phyloP scores from a whole-genome alignment of 1,140 invertebrate genomes.

The Bathynomus jamesi region DNA sequence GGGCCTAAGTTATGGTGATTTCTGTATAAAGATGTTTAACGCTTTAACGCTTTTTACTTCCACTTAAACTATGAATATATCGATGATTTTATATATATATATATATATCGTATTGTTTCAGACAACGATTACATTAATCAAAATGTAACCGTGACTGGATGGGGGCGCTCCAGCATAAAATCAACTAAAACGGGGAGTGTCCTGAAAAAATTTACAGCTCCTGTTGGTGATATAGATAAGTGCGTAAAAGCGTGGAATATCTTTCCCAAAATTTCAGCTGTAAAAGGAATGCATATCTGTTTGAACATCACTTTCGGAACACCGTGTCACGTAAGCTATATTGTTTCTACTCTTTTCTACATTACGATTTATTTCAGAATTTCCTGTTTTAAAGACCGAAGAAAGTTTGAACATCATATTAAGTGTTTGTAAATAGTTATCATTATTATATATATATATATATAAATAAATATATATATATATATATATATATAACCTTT shows the following conservation, averaged over 20 bases:
- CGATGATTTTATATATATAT: too few relatives aligned
- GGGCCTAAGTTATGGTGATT: too few relatives aligned
- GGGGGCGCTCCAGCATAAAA: constrained; percentile 41
- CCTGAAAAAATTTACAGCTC: constrained; percentile 22
- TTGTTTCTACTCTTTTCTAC: too few relatives aligned
- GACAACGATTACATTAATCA: constrained; percentile 6
- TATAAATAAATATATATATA: neutral
- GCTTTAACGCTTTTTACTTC: too few relatives aligned
- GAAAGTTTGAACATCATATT: too few relatives aligned
- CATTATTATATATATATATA: neutral
- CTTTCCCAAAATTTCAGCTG: constrained; percentile 39
- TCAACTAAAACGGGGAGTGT: constrained; percentile 11
- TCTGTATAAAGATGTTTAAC: too few relatives aligned
- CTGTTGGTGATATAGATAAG: constrained; percentile 33
- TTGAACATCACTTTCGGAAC: constrained; percentile 54
- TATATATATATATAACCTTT: neutral
- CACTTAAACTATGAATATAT: too few relatives aligned
- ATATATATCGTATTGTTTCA: too few relatives aligned
- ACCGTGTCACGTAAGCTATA: constrained; percentile 15
- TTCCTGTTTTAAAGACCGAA: too few relatives aligned
- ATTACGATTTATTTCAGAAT: too few relatives aligned
- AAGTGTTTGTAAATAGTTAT: too few relatives aligned
- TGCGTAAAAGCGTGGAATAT: constrained; percentile 41
- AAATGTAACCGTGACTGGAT: constrained; percentile 18
- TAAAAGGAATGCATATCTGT: constrained; percentile 40